Conservation (phyloP, 2,113 vertebrate species). For the Ceyx cyanopectus region DNA sequence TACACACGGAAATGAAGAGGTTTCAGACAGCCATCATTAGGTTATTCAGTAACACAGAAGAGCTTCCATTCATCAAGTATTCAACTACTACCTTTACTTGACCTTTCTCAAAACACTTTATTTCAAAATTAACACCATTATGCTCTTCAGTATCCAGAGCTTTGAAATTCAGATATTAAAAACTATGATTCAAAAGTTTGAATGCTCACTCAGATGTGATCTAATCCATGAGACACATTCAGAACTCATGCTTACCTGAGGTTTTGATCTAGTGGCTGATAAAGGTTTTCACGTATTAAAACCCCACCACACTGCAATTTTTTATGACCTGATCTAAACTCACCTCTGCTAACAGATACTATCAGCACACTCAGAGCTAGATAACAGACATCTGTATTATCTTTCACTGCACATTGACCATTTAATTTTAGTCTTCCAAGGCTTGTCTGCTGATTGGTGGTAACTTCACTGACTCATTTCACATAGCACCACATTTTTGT, state of each 20-base stretch:
- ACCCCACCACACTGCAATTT: no score
- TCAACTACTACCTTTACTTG: not conserved
- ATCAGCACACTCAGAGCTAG: not conserved
- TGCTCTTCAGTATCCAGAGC: not conserved
- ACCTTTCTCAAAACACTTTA: not conserved
- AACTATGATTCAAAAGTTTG: not conserved
- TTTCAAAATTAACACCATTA: not conserved
- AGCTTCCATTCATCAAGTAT: not conserved
- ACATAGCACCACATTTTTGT: not conserved
- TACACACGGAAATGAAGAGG: not conserved
- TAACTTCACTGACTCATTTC: not conserved
- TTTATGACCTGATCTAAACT: not conserved
- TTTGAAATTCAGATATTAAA: not conserved
- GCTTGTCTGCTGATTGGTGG: not conserved
- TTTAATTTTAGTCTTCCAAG: not conserved
- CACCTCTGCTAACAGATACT: not conserved
- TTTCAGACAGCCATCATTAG: not conserved
- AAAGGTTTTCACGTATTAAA: not conserved
- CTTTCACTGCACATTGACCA: not conserved
- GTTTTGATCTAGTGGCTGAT: not conserved
- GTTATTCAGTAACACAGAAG: not conserved
- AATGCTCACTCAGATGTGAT: not conserved
- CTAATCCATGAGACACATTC: not conserved
- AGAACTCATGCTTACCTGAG: not conserved
- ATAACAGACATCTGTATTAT: not conserved